phyloP scores from a whole-genome alignment of 2,113 vertebrate species.

The Aviceda subcristata region DNA sequence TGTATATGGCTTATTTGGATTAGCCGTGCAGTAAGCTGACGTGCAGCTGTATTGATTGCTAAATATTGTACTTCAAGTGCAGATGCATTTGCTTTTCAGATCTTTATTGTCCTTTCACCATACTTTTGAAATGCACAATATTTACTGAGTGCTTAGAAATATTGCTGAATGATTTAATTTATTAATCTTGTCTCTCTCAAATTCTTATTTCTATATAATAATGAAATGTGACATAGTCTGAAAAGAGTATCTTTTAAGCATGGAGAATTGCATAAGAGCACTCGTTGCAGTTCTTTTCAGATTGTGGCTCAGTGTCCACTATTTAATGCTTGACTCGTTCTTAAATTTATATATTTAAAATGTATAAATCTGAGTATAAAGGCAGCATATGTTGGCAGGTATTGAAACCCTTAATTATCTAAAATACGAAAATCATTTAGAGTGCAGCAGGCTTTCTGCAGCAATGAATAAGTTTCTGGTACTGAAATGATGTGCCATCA shows the following conservation, averaged over 20 bases:
- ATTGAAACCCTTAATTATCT: background rate
- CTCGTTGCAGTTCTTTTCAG: background rate
- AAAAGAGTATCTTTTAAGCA: background rate
- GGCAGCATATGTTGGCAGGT: background rate
- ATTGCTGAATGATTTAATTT: background rate
- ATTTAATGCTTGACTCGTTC: background rate
- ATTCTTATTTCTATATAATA: background rate
- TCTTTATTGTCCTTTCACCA: background rate
- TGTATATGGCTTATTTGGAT: background rate
- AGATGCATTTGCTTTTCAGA: background rate
- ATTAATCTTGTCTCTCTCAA: background rate
- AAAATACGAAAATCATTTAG: background rate
- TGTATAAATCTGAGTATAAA: background rate
- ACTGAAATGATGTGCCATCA: background rate
- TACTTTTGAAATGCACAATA: background rate
- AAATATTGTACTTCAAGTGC: background rate
- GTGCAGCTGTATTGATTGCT: background rate
- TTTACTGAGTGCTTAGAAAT: background rate
- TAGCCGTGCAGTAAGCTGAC: background rate
- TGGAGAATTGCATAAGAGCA: background rate
- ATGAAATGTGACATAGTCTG: background rate
- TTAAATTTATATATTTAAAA: background rate
- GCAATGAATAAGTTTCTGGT: background rate
- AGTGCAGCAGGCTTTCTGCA: background rate
- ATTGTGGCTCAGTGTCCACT: background rate